Conservation (phyloP, 2,797 vertebrate species). For the Eptatretus atami region DNA sequence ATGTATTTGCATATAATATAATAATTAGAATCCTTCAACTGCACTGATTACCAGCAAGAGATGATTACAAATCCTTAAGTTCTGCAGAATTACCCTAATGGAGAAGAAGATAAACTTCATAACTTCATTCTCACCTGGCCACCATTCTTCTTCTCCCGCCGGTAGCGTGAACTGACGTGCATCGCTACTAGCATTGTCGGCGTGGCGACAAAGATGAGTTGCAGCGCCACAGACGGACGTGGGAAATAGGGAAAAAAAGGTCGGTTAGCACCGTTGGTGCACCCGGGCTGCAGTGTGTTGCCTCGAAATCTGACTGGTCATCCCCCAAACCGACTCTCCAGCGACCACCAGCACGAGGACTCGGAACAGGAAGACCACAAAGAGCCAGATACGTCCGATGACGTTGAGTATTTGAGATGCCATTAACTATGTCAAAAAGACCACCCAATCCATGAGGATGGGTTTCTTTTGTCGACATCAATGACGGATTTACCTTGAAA, state of each 20-base stretch:
- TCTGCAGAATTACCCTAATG: too few relatives aligned
- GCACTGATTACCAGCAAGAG: too few relatives aligned
- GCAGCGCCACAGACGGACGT: conserved; percentile 87
- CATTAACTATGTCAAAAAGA: conserved; percentile 47
- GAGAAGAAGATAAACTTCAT: too few relatives aligned
- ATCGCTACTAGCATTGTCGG: conserved; percentile 78
- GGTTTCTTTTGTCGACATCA: too few relatives aligned
- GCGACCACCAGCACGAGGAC: conserved; percentile 89
- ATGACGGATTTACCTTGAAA: too few relatives aligned
- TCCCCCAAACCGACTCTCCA: conserved; percentile 80
- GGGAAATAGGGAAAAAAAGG: conserved; percentile 63
- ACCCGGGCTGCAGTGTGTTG: conserved; percentile 73
- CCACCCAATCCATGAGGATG: conserved; percentile 69
- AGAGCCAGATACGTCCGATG: conserved; percentile 70
- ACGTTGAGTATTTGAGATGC: conserved; percentile 88
- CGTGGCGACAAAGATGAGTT: conserved; percentile 87
- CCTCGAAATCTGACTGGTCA: conserved; percentile 88
- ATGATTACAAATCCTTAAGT: too few relatives aligned
- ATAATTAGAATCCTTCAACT: too few relatives aligned
- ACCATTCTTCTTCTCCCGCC: conserved; percentile 35
- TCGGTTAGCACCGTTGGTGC: conserved; percentile 72
- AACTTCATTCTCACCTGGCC: too few relatives aligned
- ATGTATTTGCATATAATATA: too few relatives aligned
- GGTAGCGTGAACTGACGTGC: conserved; percentile 68
- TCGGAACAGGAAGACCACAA: conserved; percentile 72